Evolutionary conservation across 1,140 invertebrate species (phyloP).

Genomic region (Triops cancriformis): DNA sequence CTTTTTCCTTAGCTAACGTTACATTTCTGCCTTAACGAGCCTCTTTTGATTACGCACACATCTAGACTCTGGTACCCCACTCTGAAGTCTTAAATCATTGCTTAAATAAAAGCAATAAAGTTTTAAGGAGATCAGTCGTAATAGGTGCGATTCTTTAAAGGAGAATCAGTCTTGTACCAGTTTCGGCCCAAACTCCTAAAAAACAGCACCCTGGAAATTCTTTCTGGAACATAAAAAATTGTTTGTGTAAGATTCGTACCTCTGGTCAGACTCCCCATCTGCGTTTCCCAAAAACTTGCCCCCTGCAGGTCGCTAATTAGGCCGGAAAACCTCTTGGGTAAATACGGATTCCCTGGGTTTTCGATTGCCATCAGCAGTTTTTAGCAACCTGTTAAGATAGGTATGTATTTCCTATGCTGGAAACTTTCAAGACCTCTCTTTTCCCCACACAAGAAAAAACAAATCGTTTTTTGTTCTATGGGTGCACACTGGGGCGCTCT

Average conservation of each 20-base stretch:
- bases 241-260: not conserved
- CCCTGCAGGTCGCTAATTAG: not conserved
- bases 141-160: no score
- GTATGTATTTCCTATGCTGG: no score
- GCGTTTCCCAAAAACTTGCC: not conserved
- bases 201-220: no score
- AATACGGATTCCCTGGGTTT: conserved; percentile 11
- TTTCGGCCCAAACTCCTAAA: no score
- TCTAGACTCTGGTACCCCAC: not conserved
- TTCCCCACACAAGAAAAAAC: no score
- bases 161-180: no score
- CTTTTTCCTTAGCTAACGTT: no score
- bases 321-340: conserved; percentile 8
- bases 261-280: not conserved
- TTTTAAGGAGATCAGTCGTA: not conserved
- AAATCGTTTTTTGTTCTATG: no score
- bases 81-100: not conserved
- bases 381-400: not conserved
- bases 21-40: not conserved
- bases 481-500: not conserved
- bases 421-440: no score
- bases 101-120: not conserved
- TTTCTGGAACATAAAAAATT: no score
- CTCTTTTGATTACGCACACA: not conserved
- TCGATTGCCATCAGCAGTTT: not conserved